Evolutionary conservation across 2,113 vertebrate species (phyloP), one percentile per base, ranked within the genome.

Genomic region (Ameiurus melas): DNA sequence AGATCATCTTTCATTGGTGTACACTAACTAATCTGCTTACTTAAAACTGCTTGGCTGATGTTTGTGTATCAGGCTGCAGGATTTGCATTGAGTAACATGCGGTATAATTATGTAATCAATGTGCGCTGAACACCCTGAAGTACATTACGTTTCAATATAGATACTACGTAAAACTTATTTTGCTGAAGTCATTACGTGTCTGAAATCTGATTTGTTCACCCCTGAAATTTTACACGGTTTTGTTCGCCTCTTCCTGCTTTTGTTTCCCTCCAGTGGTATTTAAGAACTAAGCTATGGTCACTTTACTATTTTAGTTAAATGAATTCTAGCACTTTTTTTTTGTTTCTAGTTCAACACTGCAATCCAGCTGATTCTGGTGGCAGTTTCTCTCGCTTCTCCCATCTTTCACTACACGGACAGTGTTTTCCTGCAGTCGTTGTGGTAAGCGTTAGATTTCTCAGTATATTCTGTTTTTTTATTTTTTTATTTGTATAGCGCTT

Each of bases 331-430:
- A 16, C 10, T 25, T 14, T 14, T 39, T 91, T 47, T 79, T 22
- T 89, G 53, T 92, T 92, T 85, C 20, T 87, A 99, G 98, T 93
- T 98, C 92, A 99, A 99, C 91, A 99, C 98, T 43, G 98, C 96
- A 2, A 95, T 99, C 90, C 98, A 99, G 92, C 95, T 99, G 13
- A 86, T 97, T 78, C 95, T 99, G 95, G 98, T 99, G 82, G 98
- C 98, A 13, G 96, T 97, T 27, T 99, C 98, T 91, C 93, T 99
- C 92, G 97, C 97, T 77, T 97, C 98, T 79, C 98, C 98, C 0
- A 97, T 99, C 91, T 99, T 99, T 94, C 96, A 99, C 92, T 99
- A 96, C 55, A 97, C 96, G 90, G 98, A 99, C 95, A 97, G 97
- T 84, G 71, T 97, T 60, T 96, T 96, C 89, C 96, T 99, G 93